Conservation (phyloP, 2,888 invertebrate species). For the Drosophila neutralis region DNA sequence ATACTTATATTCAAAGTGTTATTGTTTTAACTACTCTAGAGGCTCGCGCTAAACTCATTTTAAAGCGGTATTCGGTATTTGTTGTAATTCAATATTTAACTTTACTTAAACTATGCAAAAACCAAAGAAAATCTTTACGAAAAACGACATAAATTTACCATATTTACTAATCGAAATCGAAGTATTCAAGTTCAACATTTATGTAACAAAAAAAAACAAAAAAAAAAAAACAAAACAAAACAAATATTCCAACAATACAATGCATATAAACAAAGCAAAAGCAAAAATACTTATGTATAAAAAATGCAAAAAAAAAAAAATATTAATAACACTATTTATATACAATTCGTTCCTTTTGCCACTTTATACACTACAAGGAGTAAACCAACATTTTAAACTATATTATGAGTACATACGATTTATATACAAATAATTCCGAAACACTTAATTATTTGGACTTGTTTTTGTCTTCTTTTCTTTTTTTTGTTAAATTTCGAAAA, state of each 20-base stretch:
- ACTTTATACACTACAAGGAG: constrained; percentile 66
- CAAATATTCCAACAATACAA: constrained; percentile 30
- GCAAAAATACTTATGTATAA: constrained; percentile 40
- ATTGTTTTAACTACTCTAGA: constrained; percentile 63
- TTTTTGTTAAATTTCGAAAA: constrained; percentile 11
- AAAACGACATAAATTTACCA: constrained; percentile 51
- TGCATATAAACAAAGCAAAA: constrained; percentile 25
- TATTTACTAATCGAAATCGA: constrained; percentile 63
- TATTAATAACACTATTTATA: constrained; percentile 48
- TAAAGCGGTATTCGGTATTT: constrained; percentile 63
- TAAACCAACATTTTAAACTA: constrained; percentile 41
- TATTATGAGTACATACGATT: constrained; percentile 46
- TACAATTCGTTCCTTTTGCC: constrained; percentile 67
- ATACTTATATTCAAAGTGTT: constrained; percentile 47
- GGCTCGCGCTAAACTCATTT: constrained; percentile 77
- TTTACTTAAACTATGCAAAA: constrained; percentile 50
- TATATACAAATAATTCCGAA: constrained; percentile 31
- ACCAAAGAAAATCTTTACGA: constrained; percentile 17
- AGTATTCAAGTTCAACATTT: constrained; percentile 64
- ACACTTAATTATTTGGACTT: constrained; percentile 17
- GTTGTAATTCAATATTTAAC: constrained; percentile 75
- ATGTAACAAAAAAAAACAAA: constrained; percentile 30
- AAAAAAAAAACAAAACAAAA: constrained; percentile 23
- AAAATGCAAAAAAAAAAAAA: constrained; percentile 14
- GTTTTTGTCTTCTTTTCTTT: background rate